phyloP scores from a whole-genome alignment of 2,113 vertebrate species.

The Oncorhynchus keta region DNA sequence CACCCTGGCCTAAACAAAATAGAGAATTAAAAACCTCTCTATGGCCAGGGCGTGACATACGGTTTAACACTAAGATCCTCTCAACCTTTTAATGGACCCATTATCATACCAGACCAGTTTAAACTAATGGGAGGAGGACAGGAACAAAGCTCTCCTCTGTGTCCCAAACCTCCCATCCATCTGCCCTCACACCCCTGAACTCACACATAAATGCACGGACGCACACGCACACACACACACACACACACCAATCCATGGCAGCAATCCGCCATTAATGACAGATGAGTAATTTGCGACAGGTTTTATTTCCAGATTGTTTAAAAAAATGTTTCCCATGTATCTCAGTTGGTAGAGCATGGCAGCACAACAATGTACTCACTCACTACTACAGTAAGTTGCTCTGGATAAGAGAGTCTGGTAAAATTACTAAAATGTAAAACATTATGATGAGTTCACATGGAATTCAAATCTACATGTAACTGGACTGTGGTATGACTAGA shows the following conservation, averaged over 20 bases:
- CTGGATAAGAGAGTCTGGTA: no score
- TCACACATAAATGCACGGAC: conserved; percentile 27
- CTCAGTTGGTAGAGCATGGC: no score
- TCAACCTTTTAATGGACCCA: conserved; percentile 17
- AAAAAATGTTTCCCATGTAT: not conserved
- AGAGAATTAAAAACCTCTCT: no score
- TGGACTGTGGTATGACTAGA: no score
- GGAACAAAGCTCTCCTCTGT: conserved; percentile 47
- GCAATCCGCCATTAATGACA: conserved; percentile 16
- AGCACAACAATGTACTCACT: no score
- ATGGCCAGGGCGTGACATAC: no score
- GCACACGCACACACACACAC: conserved; percentile 21
- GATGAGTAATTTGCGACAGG: conserved; percentile 30
- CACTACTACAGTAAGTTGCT: no score
- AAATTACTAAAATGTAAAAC: no score
- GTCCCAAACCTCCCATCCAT: conserved; percentile 45
- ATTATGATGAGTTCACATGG: not conserved
- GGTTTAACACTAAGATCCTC: conserved; percentile 7
- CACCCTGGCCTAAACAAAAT: no score
- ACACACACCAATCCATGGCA: conserved; percentile 14
- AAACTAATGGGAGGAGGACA: conserved; percentile 50
- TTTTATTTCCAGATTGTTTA: conserved; percentile 40
- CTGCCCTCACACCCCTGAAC: conserved; percentile 31
- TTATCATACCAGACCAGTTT: conserved; percentile 35
- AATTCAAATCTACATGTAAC: not conserved